Evolutionary conservation across 2,113 vertebrate genomes (phyloP), one percentile per base, ranked within the genome.

Genomic region (Psilopogon haemacephalus): DNA sequence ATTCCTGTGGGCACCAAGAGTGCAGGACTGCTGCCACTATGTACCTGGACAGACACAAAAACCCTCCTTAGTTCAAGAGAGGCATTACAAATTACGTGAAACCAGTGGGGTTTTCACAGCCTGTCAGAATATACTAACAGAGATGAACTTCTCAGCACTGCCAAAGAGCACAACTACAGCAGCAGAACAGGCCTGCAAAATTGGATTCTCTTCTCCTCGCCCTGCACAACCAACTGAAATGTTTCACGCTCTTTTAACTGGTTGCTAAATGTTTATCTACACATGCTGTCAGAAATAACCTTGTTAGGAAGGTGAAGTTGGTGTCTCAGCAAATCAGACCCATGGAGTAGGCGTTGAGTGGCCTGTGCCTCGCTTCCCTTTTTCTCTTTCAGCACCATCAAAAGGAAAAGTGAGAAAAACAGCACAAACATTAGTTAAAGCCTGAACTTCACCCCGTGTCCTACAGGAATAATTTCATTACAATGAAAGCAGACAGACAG

Each of bases 261-360:
- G 96, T 96, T 96, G 97, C 98, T 98, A 98, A 96, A 98, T 95
- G 97, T 98, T 98, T 98, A 99, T 98, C 98, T 98, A 98, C 98
- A 98, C 98, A 98, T 99, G 98, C 98, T 98, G 98, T 98, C 98
- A 98, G 97, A 98, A 98, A 98, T 98, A 98, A 98, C 98, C 98
- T 98, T 98, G 98, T 98, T 97, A 98, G 97, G 98, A 98, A 98
- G 98, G 97, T 98, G 98, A 97, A 98, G 98, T 97, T 98, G 98
- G 98, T 97, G 98, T 98, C 98, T 98, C 98, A 98, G 98, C 98
- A 98, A 98, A 98, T 98, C 98, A 98, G 98, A 98, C 97, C 98
- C 98, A 97, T 98, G 98, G 97, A 98, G 98, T 97, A 98, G 98
- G 97, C 97, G 98, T 97, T 96, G 98, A 97, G 97, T 98, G 98